A percentile compares a stretch with the other conserved stretches of the same genome.
phyloP scores from a whole-genome alignment of 2,888 invertebrate genomes.

The Kuschelorhynchus macadamiae region DNA sequence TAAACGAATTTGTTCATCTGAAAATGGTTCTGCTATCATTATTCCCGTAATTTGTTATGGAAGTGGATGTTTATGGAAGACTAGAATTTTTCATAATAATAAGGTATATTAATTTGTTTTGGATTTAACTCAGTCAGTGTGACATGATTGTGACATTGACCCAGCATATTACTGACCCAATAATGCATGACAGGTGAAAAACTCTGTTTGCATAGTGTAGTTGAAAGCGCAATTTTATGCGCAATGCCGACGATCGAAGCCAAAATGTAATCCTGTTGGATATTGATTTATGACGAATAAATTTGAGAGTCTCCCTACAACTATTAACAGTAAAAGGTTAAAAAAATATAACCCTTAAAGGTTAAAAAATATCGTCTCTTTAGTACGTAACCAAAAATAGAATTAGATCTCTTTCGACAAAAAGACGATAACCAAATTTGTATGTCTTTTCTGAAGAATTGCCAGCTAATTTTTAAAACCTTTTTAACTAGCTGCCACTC shows the following conservation, averaged over 20 bases:
- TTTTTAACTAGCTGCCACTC: no score
- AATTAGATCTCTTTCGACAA: no score
- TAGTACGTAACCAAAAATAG: no score
- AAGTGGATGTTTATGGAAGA: slow-evolving; percentile 19
- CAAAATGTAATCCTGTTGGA: background rate
- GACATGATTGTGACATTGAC: slow-evolving; percentile 20
- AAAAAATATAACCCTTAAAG: no score
- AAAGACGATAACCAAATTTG: no score
- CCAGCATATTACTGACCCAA: slow-evolving; percentile 34
- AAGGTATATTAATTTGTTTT: slow-evolving; percentile 3
- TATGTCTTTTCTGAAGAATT: no score
- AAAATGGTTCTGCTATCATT: slow-evolving; percentile 13
- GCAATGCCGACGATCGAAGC: background rate
- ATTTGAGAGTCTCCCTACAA: no score
- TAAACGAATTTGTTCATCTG: slow-evolving; percentile 22
- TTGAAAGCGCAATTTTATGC: slow-evolving; percentile 24
- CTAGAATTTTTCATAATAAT: slow-evolving; percentile 30
- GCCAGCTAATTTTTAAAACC: no score
- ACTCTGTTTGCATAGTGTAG: slow-evolving; percentile 5
- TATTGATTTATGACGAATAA: slow-evolving; percentile 22
- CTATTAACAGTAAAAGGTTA: no score
- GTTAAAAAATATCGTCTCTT: no score
- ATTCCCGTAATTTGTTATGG: background rate
- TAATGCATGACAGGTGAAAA: slow-evolving; percentile 6
- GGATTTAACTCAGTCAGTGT: slow-evolving; percentile 25